phyloP scores from a whole-genome alignment of 2,113 vertebrate species.

The Microtus oregoni region DNA sequence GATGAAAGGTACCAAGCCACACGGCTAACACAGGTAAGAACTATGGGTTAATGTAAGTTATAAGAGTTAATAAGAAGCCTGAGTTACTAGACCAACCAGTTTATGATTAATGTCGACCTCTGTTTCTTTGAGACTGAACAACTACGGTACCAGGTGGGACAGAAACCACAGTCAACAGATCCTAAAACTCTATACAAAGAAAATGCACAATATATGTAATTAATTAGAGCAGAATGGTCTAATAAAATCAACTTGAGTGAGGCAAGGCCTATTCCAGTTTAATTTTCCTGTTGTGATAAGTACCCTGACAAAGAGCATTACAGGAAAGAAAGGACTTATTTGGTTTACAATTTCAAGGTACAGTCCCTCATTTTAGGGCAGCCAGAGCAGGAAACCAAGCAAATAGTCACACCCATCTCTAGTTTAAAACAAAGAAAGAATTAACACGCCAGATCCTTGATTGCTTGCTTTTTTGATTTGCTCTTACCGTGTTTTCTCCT shows the following conservation, averaged over 20 bases:
- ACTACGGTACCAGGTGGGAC: no score
- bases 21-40: no score
- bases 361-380: background rate
- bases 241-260: background rate
- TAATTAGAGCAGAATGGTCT: background rate
- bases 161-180: no score
- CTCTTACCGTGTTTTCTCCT: background rate
- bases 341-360: background rate
- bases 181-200: background rate
- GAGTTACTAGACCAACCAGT: no score
- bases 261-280: background rate
- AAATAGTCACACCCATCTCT: background rate
- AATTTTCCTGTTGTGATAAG: background rate
- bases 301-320: background rate
- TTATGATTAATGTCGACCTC: no score
- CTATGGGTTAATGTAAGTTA: no score
- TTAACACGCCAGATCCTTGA: background rate
- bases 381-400: background rate
- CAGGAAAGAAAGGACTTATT: background rate
- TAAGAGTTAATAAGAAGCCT: no score
- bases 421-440: background rate
- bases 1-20: no score
- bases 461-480: background rate
- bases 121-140: no score
- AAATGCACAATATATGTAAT: no score